Evolutionary conservation across 2,113 vertebrate species (phyloP).

Genomic region (Antechinus stuartii): DNA sequence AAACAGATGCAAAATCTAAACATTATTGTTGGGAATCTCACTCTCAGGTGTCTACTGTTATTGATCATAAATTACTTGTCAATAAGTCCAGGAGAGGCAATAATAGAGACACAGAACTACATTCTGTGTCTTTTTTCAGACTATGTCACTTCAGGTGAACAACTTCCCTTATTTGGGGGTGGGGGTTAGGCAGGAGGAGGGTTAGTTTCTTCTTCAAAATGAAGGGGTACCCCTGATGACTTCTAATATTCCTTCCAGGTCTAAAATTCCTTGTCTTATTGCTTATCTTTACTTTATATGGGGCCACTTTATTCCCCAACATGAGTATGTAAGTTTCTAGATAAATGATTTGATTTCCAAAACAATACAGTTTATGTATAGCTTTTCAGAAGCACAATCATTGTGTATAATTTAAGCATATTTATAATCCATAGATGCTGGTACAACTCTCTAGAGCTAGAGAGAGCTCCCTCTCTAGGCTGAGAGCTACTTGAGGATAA

Average conservation of each 20-base stretch:
- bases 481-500: background rate
- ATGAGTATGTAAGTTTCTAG: background rate
- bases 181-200: background rate
- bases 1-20: background rate
- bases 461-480: background rate
- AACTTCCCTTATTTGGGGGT: background rate
- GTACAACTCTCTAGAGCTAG: background rate
- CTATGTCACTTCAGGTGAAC: no score
- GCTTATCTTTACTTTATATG: background rate
- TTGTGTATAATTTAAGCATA: background rate
- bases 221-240: background rate
- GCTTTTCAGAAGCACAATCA: background rate
- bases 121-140: background rate
- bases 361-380: background rate
- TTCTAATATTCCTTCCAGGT: background rate
- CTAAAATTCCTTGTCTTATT: background rate
- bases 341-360: background rate
- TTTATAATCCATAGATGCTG: background rate
- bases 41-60: background rate
- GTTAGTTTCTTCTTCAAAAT: background rate
- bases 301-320: background rate
- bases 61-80: background rate
- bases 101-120: background rate
- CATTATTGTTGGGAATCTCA: background rate
- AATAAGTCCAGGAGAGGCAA: background rate